Conservation (phyloP, 2,888 invertebrate species). For the Andrena chrysosceles region DNA sequence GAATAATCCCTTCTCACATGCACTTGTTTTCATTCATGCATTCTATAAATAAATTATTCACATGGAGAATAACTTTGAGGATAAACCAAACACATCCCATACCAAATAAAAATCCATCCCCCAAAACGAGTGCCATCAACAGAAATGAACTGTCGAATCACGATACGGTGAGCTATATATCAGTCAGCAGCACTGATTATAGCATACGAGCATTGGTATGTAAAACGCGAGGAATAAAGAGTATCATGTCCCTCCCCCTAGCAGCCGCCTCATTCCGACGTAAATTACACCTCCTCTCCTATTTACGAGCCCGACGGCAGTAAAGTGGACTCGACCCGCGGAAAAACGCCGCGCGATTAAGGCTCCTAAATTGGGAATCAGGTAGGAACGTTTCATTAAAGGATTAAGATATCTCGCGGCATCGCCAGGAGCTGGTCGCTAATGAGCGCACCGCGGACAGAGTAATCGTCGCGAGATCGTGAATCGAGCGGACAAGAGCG, state of each 20-base stretch:
- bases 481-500: constrained; percentile 21
- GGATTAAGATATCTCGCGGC: constrained; percentile 66
- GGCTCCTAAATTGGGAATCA: constrained; percentile 42
- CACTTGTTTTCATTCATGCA: no score
- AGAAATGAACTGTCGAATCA: no score
- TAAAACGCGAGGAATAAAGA: neutral
- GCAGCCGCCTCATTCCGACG: neutral
- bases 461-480: constrained; percentile 41
- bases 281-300: constrained; percentile 29
- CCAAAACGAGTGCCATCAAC: no score
- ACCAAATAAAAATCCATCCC: no score
- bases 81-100: no score
- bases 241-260: neutral
- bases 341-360: constrained; percentile 44
- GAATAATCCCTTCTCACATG: no score
- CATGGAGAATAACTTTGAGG: no score
- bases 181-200: constrained; percentile 1
- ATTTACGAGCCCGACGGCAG: constrained; percentile 18
- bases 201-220: constrained; percentile 1
- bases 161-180: no score
- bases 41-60: no score
- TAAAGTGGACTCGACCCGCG: constrained; percentile 32
- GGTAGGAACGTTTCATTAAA: constrained; percentile 51
- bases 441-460: constrained; percentile 59
- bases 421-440: constrained; percentile 48